Conservation (phyloP, 2,113 vertebrate species). For the Hemichromis elongatus region DNA sequence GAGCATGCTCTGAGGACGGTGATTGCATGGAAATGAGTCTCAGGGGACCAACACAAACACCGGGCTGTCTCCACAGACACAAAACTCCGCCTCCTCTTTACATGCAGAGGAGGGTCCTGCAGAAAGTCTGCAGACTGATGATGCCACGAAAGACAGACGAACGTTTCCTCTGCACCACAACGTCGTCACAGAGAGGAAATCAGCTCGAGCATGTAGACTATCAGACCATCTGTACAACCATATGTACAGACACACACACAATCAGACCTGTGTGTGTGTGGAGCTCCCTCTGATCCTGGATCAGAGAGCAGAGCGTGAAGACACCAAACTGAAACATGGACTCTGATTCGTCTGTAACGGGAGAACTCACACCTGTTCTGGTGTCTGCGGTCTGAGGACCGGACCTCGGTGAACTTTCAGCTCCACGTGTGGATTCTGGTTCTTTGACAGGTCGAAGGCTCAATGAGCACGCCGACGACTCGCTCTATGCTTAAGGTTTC, state of each 20-base stretch:
- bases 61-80: background rate
- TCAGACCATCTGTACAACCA: background rate
- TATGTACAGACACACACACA: background rate
- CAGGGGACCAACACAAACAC: background rate
- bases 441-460: fast-evolving
- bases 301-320: background rate
- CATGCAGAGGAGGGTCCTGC: background rate
- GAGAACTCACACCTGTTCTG: background rate
- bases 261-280: background rate
- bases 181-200: background rate
- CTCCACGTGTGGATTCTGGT: background rate
- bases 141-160: background rate
- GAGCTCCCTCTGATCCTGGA: background rate
- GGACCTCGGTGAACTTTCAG: background rate
- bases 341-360: background rate
- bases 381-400: background rate
- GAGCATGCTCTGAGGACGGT: fast-evolving
- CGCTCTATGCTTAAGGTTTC: fast-evolving
- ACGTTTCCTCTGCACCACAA: background rate
- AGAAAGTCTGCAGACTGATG: background rate
- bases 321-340: background rate
- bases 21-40: background rate
- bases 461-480: background rate
- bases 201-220: background rate
- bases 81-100: background rate